These are phyloP conservation scores for Oryctes rhinoceros DNA, from an alignment of 1,140 invertebrate species.

Conservation along the genomic window DNA sequence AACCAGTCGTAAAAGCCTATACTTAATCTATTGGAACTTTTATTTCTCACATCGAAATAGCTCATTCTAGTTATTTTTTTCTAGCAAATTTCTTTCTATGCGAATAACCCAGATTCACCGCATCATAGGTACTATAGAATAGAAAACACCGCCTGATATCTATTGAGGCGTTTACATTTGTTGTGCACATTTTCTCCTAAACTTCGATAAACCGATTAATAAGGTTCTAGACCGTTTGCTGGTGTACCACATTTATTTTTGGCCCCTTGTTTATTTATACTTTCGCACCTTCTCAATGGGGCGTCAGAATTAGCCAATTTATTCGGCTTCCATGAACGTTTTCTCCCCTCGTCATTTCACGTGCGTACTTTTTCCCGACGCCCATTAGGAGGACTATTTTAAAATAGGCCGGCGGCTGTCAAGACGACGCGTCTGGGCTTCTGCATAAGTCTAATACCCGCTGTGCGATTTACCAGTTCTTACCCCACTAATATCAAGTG, in stretches of 20 bases:
- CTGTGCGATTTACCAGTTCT: conserved; percentile 11
- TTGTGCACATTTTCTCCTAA: too few relatives aligned
- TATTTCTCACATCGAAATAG: too few relatives aligned
- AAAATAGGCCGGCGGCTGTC: not conserved
- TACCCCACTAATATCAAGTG: conserved; percentile 26
- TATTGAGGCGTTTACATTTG: too few relatives aligned
- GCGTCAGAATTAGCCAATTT: conserved; percentile 2
- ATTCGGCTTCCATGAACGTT: conserved; percentile 6
- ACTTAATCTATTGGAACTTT: too few relatives aligned
- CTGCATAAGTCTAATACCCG: not conserved
- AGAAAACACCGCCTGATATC: too few relatives aligned
- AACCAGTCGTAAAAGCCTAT: too few relatives aligned
- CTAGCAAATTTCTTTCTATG: too few relatives aligned
- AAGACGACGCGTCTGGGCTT: not conserved
- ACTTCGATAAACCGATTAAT: not conserved
- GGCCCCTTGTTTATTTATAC: conserved; percentile 5
- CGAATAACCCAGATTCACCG: too few relatives aligned
- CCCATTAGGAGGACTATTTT: conserved; percentile 21
- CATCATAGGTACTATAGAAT: too few relatives aligned
- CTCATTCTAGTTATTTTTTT: too few relatives aligned
- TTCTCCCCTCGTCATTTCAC: conserved; percentile 6
- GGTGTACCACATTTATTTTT: not conserved
- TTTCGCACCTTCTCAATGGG: conserved; percentile 9
- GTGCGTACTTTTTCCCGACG: conserved; percentile 1
- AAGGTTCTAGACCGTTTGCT: not conserved